Evolutionary conservation across 2,797 vertebrate species (phyloP), one percentile per base, ranked within the genome.

Genomic region (Diglossa cyanea): DNA sequence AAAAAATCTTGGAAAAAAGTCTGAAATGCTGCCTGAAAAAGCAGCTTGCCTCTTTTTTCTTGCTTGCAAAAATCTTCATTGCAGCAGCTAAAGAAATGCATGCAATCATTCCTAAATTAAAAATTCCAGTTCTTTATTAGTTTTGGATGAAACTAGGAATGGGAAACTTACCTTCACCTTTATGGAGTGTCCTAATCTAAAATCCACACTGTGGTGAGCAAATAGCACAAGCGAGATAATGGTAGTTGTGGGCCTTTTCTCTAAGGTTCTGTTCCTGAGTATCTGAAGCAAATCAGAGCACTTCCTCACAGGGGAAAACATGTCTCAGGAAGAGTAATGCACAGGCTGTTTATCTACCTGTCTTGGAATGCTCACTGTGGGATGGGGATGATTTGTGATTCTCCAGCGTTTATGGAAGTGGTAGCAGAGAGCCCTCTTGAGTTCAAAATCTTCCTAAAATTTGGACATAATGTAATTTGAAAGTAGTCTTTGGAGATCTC

Each of bases 261-360:
- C 31, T 73, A 20, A 86, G 60, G 65, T 8, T 5, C 8, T 40
- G 5, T 26, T 86, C 42, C 40, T 66, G 35, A 75, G 26, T 54
- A 74, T 75, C 40, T 62, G 70, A 84, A 75, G 70, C 39, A 91
- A 86, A 86, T 82, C 75, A 53, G 63, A 61, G 50, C 50, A 58
- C 48, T 86, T 79, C 42, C 15, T 91, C 72, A 25, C 35, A 30
- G 42, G 45, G 48, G 17, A 88, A 73, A 67, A 33, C 25, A 26
- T 10, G 19, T 76, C 33, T 62, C 60, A 58, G 70, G 67, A 73
- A 84, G 47, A 94, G 25, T 82, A 81, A 89, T 47, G 67, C 23
- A 26, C 13, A 24, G 45, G 30, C 42, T 81, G 30, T 83, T 77
- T 77, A 65, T 91, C 67, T 88, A 16, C 42, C 58, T 89, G 30